Base-by-base conservation (phyloP, 2,888 invertebrate genomes). In the Drosophila colorata region DNA sequence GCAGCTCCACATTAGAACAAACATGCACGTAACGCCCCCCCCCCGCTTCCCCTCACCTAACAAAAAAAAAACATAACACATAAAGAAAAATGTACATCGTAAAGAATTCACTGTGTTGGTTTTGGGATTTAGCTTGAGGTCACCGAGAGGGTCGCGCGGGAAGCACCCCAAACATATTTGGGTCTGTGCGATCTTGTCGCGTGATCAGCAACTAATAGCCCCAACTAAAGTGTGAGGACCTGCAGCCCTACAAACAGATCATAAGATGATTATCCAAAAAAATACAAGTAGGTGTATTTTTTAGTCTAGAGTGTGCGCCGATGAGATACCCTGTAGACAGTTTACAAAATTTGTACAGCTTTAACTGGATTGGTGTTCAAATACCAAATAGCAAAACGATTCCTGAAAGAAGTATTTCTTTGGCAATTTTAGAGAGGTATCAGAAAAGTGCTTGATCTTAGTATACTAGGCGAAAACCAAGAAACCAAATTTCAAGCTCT, bases 111-210 rank as follows among this genome's bases (percentile, higher is more conserved):
- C 33, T 41, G 4, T 44, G 9, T 49, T 48, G 28, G 4, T 11
- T 13, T 25, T 31, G 35, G 37, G 28, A 37, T 53, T 47, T 38
- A 23, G 55, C 18, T 46, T 16, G 61, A 51, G 55, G 53, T 53
- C 44, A 55, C 7, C 28, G 28, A 9, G 28, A 28, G 9, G 28
- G 9, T 28, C 28, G 28, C 2, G 28, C 28, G 9, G 28, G n/a
- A 11, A 14, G 16, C 8, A 58, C 40, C 44, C 53, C 16, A 46
- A 52, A 66, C 44, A 53, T 43, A 41, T 53, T 60, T 18, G 38
- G 56, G 63, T 41, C 44, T 11, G 28, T 33, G 41, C 75, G 82
- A 83, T 83, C 80, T 77, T 69, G 78, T 83, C 73, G 73, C 84
- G 73, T 63, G 79, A 83, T 79, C 78, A 73, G 71, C 59, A 57